Evolutionary conservation across 2,888 invertebrate species (phyloP).

Genomic region (Calephelis perditalis): DNA sequence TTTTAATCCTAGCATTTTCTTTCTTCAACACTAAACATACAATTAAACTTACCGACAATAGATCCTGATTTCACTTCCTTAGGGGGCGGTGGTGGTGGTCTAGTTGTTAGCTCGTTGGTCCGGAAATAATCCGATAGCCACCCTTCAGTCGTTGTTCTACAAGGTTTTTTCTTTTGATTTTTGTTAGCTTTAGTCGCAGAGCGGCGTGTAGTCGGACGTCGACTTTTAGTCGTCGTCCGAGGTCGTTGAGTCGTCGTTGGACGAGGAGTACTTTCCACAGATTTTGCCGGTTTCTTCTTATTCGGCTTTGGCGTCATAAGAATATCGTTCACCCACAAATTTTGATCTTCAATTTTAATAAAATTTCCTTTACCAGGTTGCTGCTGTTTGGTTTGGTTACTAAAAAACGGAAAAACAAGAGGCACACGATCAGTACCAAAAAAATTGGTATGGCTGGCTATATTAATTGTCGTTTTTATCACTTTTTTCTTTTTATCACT

Average conservation of each 20-base stretch:
- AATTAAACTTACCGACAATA: constrained; percentile 54
- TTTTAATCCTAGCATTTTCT: background rate
- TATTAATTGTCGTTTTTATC: constrained; percentile 66
- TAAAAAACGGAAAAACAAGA: constrained; percentile 27
- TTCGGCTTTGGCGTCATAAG: constrained; percentile 30
- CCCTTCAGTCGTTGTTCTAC: constrained; percentile 49
- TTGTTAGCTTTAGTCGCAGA: constrained; percentile 35
- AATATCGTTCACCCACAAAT: constrained; percentile 43
- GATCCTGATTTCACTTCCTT: constrained; percentile 59
- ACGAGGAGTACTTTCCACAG: background rate
- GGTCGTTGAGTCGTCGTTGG: constrained; percentile 36
- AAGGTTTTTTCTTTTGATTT: constrained; percentile 46
- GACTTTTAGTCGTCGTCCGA: constrained; percentile 30
- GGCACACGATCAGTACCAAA: constrained; percentile 55
- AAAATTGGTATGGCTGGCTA: constrained; percentile 68
- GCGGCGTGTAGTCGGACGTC: constrained; percentile 31
- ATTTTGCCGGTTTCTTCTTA: constrained; percentile 34
- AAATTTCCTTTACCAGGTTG: constrained; percentile 25
- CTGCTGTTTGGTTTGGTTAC: constrained; percentile 28
- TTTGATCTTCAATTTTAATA: constrained; percentile 43
- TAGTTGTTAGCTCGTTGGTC: constrained; percentile 45
- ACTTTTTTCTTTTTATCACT: constrained; percentile 52
- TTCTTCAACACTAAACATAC: constrained; percentile 16
- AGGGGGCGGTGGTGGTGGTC: constrained; percentile 30
- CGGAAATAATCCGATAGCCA: constrained; percentile 58